Percentiles rank a stretch among this genome's conserved stretches.
Conservation (phyloP, 2,113 vertebrate genomes). For the Amblyornis subalaris region DNA sequence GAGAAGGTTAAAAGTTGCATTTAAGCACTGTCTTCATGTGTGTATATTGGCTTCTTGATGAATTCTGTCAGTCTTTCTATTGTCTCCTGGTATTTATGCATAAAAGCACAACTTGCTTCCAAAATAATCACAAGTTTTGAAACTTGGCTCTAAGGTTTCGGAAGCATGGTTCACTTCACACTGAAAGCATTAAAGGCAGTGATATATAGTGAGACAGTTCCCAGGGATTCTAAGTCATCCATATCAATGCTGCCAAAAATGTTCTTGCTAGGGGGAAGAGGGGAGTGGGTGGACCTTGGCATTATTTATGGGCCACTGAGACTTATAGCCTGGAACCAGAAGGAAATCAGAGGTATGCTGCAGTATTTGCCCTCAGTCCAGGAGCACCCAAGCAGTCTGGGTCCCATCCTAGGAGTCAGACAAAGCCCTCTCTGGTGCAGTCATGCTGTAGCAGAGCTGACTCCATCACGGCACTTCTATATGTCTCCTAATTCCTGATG, state of each 20-base stretch:
- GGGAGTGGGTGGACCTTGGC: neutral
- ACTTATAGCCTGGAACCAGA: neutral
- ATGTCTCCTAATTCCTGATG: neutral
- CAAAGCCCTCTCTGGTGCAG: neutral
- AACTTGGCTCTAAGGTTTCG: neutral
- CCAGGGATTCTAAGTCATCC: neutral
- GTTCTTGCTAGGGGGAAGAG: neutral
- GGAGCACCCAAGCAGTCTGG: accelerated
- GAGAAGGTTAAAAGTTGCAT: neutral
- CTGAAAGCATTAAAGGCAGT: neutral
- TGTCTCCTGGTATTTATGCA: neutral
- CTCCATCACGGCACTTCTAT: accelerated
- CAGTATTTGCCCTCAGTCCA: neutral
- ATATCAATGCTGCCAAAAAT: neutral
- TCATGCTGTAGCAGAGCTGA: neutral
- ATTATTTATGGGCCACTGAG: neutral
- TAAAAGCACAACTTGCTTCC: neutral
- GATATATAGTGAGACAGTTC: neutral
- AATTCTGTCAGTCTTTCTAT: neutral
- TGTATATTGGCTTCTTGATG: neutral
- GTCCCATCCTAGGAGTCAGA: neutral
- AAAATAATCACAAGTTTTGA: neutral
- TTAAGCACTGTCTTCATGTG: neutral
- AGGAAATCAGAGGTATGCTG: neutral
- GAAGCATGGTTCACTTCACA: neutral